Percentiles rank a stretch among this genome's conserved stretches.
These are phyloP conservation scores for Brenthis daphne DNA, from an alignment of 2,888 invertebrate genomes.

Conservation along the genomic window DNA sequence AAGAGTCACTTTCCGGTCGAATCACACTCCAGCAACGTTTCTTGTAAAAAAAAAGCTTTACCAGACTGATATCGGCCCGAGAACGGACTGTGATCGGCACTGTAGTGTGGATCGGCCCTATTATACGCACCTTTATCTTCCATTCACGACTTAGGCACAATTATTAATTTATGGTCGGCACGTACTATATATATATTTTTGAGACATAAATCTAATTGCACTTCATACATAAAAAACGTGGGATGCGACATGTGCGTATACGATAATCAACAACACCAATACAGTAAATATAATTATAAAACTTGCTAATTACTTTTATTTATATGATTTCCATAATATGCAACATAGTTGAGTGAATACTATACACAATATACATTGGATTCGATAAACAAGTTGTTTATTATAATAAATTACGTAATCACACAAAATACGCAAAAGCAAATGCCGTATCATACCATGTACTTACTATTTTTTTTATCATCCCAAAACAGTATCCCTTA, in stretches of 20 bases:
- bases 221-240: slow-evolving; percentile 11
- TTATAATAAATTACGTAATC: slow-evolving; percentile 3
- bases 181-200: background rate
- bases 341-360: slow-evolving; percentile 26
- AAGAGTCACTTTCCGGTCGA: no score
- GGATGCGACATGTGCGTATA: slow-evolving; percentile 19
- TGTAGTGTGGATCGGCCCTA: background rate
- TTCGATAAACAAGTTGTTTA: slow-evolving; percentile 20
- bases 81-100: no score
- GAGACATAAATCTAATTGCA: background rate
- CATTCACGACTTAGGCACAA: slow-evolving; percentile 35
- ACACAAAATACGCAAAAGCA: slow-evolving; percentile 10
- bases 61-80: no score
- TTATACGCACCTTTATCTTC: slow-evolving; percentile 25
- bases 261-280: slow-evolving; percentile 19
- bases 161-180: slow-evolving; percentile 33
- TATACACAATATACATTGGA: slow-evolving; percentile 11
- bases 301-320: slow-evolving; percentile 9
- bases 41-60: no score
- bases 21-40: no score
- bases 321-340: slow-evolving; percentile 8
- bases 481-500: background rate
- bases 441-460: background rate
- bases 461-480: background rate
- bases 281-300: slow-evolving; percentile 16